Evolutionary conservation across 2,888 invertebrate species (phyloP).

Genomic region (Eubasilissa splendida): DNA sequence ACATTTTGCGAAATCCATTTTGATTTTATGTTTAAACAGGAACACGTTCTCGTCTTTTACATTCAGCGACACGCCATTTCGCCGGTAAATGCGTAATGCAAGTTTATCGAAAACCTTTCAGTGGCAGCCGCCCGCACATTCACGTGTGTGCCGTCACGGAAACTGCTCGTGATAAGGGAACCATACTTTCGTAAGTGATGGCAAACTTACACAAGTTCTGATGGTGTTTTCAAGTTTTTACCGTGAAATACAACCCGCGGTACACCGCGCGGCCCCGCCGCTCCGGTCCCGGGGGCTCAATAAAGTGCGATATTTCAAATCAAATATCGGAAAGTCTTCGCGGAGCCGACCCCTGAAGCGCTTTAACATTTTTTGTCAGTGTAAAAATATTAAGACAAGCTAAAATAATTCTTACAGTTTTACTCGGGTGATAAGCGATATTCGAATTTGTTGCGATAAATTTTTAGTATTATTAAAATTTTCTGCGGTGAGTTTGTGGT

Average conservation of each 20-base stretch:
- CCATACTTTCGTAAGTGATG: slow-evolving; percentile 42
- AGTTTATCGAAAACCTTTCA: slow-evolving; percentile 54
- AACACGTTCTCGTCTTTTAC: slow-evolving; percentile 2
- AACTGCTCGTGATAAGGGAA: slow-evolving; percentile 48
- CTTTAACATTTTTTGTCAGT: slow-evolving; percentile 1
- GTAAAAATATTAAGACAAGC: neutral
- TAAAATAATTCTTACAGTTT: too few species aligned
- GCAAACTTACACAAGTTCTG: slow-evolving; percentile 37
- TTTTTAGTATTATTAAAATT: too few species aligned
- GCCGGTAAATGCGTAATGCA: slow-evolving; percentile 50
- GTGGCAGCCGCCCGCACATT: slow-evolving; percentile 34
- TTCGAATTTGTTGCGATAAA: too few species aligned
- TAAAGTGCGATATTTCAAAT: slow-evolving; percentile 38
- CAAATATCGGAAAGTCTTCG: slow-evolving; percentile 31
- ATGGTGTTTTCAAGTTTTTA: slow-evolving; percentile 37
- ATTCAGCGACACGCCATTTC: slow-evolving; percentile 8
- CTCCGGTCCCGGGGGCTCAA: slow-evolving; percentile 22
- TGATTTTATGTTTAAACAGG: neutral
- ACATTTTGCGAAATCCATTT: slow-evolving; percentile 19
- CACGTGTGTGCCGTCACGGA: slow-evolving; percentile 45
- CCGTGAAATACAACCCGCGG: slow-evolving; percentile 17
- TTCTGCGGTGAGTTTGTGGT: too few species aligned
- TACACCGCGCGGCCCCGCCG: neutral
- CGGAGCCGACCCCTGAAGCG: neutral
- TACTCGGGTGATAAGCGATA: too few species aligned